Evolutionary conservation across 2,113 vertebrate genomes (phyloP), one percentile per base, ranked within the genome.

Genomic region (Actinemys pallida): DNA sequence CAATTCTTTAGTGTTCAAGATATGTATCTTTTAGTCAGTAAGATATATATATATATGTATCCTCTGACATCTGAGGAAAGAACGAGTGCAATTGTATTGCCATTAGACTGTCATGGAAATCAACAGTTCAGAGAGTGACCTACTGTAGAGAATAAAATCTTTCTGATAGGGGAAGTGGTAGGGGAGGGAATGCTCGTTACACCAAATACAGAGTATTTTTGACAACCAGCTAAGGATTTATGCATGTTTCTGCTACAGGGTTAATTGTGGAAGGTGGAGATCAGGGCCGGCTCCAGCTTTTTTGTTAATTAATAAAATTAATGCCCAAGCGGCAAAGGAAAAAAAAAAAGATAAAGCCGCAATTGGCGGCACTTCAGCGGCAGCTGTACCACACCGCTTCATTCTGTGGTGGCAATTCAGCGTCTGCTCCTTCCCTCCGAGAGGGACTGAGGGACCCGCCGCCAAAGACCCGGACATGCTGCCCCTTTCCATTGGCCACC

Each of bases 141-240:
- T 75, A 87, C 53, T 84, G n/a, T 79, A 65, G 10, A 54, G 25
- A 69, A 16, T 82, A 62, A 81, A 88, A 65, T 83, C 31, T 53
- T 49, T 91, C 75, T 56, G 31, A 81, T 94, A 88, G 81, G 53
- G 84, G 27, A 89, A 52, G 86, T 95, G 91, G 79, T 52, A 27
- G 86, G 57, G 50, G 78, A 93, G 81, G 90, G 91, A 95, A 6
- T 31, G 57, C 78, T 95, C 76, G 5, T 69, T 93, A 72, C 0
- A 1, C 62, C 4, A 4, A 90, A 87, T 53, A 72, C 90, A 81
- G 89, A 96, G 72, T 96, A 69, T 9, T 95, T 80, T 53, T 27
- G 81, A 89, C 81, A 95, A 35, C 47, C 39, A 92, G 59, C 83
- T 94, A 96, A 94, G 90, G 35, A 35, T 89, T 95, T 90, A 86